A percentile compares a stretch with the other conserved stretches of the same genome.
phyloP scores from a whole-genome alignment of 1,140 invertebrate species.

The Amyelois transitella region DNA sequence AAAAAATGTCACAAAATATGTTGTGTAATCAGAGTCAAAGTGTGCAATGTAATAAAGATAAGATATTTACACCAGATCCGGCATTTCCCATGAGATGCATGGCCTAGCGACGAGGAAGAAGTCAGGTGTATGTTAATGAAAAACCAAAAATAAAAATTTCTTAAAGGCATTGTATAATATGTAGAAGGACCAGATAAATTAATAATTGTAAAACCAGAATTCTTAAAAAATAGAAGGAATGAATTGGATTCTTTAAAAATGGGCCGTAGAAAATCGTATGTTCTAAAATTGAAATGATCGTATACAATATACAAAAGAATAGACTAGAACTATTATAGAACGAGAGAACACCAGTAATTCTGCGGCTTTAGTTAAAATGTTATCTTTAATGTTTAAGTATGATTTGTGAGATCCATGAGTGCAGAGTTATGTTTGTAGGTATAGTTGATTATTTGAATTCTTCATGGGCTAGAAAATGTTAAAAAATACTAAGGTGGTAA shows the following conservation, averaged over 20 bases:
- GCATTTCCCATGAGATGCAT: slow-evolving; percentile 93
- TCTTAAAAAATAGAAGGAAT: too few species aligned
- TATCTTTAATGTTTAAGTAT: too few species aligned
- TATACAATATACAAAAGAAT: too few species aligned
- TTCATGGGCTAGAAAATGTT: too few species aligned
- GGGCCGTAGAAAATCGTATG: neutral
- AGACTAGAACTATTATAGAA: too few species aligned
- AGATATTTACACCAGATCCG: slow-evolving; percentile 89
- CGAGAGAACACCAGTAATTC: too few species aligned
- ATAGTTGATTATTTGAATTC: too few species aligned
- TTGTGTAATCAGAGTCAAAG: slow-evolving; percentile 43
- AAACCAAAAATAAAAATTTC: slow-evolving; percentile 8
- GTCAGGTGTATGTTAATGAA: slow-evolving; percentile 57
- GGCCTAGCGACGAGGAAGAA: slow-evolving; percentile 77
- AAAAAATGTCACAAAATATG: slow-evolving; percentile 2
- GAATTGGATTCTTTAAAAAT: too few species aligned
- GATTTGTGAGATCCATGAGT: too few species aligned
- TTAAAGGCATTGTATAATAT: slow-evolving; percentile 6
- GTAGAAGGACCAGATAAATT: slow-evolving; percentile 14
- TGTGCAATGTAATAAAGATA: slow-evolving; percentile 65
- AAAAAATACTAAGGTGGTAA: too few species aligned
- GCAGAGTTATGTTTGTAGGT: too few species aligned
- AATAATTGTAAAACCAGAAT: slow-evolving; percentile 1
- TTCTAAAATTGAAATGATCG: neutral
- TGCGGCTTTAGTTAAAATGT: too few species aligned